Evolutionary conservation across 2,888 invertebrate genomes (phyloP), one percentile per base, ranked within the genome.

Genomic region (Steromphala cineraria): DNA sequence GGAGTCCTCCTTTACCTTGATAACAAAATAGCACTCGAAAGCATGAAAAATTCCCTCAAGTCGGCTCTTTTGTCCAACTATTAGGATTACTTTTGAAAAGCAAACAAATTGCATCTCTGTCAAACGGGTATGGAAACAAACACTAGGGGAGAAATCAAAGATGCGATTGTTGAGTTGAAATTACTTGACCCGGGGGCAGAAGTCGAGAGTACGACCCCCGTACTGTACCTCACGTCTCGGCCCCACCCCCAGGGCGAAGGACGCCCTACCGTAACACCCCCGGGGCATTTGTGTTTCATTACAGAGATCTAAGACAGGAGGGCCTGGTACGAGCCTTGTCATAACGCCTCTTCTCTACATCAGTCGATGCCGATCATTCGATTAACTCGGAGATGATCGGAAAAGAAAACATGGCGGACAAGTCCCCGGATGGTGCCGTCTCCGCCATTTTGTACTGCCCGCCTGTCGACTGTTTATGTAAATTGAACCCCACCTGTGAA

Each of bases 341-440:
- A 46, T 46, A 46, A 28, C 62, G 62, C 28, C 62, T 62, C n/a
- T 24, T 28, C 28, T 24, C 13, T 15, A 28, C 15, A 62, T 62
- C 62, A 62, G 62, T 28, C 24, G 62, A 17, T 28, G 24, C 62
- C 62, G 62, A 62, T 24, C 15, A 62, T 24, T 62, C 62, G 62
- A 62, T 62, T 62, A 62, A 28, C 62, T 62, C 62, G 28, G 24
- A 62, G 62, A 62, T 62, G 21, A 62, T 62, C 62, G 28, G 62
- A 62, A 62, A 62, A 62, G 62, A 62, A 62, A 62, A 62, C 62
- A 62, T 62, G 62, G 62, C 62, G 28, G 62, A 24, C 24, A 62
- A 24, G 62, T 62, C 24, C 62, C 62, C 24, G 62, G 62, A 62
- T 62, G 24, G 62, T 28, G 62, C 15, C 62, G 24, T 24, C 24